These are phyloP conservation scores for Epistrophella euchroma DNA, from an alignment of 2,888 invertebrate genomes.

Conservation along the genomic window DNA sequence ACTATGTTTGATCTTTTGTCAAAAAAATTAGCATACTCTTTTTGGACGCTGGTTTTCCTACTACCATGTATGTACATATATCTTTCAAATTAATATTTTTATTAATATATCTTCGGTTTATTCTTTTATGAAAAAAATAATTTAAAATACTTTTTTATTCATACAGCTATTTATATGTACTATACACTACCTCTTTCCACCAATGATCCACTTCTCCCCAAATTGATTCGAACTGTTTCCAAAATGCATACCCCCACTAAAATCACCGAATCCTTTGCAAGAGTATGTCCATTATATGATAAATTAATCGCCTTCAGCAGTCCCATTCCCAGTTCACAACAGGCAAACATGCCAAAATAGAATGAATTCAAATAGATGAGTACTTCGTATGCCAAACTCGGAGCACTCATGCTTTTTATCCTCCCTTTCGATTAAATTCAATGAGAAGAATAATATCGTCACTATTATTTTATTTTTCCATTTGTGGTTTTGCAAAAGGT, in stretches of 20 bases:
- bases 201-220: conserved; percentile 90
- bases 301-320: conserved; percentile 92
- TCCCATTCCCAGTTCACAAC: conserved; percentile 92
- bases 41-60: too few species aligned
- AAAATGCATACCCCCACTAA: conserved; percentile 90
- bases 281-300: conserved; percentile 90
- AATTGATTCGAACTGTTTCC: conserved; percentile 92
- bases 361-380: conserved; percentile 92
- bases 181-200: conserved; percentile 81
- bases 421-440: background rate
- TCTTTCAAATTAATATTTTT: too few species aligned
- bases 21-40: too few species aligned
- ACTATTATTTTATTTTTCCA: conserved; percentile 39
- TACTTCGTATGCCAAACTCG: conserved; percentile 92
- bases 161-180: background rate
- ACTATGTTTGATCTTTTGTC: too few species aligned
- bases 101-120: too few species aligned
- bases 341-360: conserved; percentile 93
- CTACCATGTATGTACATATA: too few species aligned
- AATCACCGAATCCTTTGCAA: conserved; percentile 91
- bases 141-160: background rate
- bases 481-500: conserved; percentile 27
- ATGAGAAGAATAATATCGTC: conserved; percentile 12
- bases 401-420: conserved; percentile 86
- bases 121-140: too few species aligned